A percentile compares a stretch with the other conserved stretches of the same genome.
These are phyloP conservation scores for Nesogale talazaci DNA, from an alignment of 2,113 vertebrate species.

Conservation along the genomic window DNA sequence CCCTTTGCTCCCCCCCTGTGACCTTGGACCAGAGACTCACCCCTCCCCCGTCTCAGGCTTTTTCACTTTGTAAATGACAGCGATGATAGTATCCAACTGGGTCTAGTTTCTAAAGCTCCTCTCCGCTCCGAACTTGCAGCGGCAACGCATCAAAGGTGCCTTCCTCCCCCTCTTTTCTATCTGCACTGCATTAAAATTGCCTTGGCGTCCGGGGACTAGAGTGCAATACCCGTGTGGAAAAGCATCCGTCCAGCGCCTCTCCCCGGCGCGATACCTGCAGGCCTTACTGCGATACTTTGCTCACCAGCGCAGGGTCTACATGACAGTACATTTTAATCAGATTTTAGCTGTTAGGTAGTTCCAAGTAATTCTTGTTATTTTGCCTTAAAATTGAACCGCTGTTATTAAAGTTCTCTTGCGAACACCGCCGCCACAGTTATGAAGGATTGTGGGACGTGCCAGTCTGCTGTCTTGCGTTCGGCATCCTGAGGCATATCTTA, in stretches of 20 bases:
- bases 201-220: background rate
- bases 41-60: background rate
- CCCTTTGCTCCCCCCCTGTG: background rate
- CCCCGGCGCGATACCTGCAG: fast-evolving
- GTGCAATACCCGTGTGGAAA: background rate
- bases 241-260: too few species aligned
- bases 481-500: too few species aligned
- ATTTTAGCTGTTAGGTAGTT: constrained; percentile 73
- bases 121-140: background rate
- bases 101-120: background rate
- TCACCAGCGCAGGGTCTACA: too few species aligned
- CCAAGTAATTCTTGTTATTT: constrained; percentile 75
- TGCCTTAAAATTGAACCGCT: constrained; percentile 75
- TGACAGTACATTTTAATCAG: constrained; percentile 67
- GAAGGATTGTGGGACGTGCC: constrained; percentile 46
- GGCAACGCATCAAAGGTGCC: background rate
- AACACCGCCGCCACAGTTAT: constrained; percentile 25
- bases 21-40: background rate
- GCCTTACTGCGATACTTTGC: too few species aligned
- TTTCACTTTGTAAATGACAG: background rate
- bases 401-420: constrained; percentile 75
- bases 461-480: constrained; percentile 23
- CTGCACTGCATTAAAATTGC: background rate
- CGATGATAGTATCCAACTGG: too few species aligned
- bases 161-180: background rate